A percentile compares a stretch with the other conserved stretches of the same genome.
These are phyloP conservation scores for Calephelis perditalis DNA, from an alignment of 2,888 invertebrate genomes.

Conservation along the genomic window DNA sequence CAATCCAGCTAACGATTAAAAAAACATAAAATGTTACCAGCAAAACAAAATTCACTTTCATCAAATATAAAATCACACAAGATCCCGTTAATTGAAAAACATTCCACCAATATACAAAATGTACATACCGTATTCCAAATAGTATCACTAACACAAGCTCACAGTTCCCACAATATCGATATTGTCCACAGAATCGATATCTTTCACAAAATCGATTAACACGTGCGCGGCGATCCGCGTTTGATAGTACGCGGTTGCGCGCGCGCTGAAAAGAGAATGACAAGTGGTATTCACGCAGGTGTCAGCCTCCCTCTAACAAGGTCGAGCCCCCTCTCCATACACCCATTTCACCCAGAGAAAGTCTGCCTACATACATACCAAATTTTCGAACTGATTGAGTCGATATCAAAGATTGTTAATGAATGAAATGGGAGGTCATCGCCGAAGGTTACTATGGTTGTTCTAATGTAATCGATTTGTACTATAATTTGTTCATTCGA, in stretches of 20 bases:
- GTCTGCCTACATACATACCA: constrained; percentile 78
- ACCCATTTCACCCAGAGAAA: constrained; percentile 72
- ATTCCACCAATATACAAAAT: constrained; percentile 11
- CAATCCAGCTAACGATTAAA: neutral
- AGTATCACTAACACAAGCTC: constrained; percentile 46
- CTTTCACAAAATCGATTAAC: constrained; percentile 40
- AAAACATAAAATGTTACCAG: neutral
- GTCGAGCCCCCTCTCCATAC: constrained; percentile 59
- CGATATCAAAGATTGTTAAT: constrained; percentile 43
- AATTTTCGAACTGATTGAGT: constrained; percentile 72
- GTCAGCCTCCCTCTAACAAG: constrained; percentile 75
- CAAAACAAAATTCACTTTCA: neutral
- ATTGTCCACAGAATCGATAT: constrained; percentile 28
- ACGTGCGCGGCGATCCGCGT: constrained; percentile 46
- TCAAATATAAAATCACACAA: neutral
- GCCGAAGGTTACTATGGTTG: constrained; percentile 34
- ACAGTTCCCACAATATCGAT: constrained; percentile 56
- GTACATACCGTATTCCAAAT: constrained; percentile 48
- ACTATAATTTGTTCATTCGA: constrained; percentile 2
- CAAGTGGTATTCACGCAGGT: constrained; percentile 71
- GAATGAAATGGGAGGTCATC: constrained; percentile 38
- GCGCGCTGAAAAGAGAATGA: constrained; percentile 60
- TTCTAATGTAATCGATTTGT: constrained; percentile 8
- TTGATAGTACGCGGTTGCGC: constrained; percentile 40
- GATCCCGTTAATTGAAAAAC: no score